phyloP scores from a whole-genome alignment of 2,797 vertebrate genomes.

The Rhinoraja longicauda region DNA sequence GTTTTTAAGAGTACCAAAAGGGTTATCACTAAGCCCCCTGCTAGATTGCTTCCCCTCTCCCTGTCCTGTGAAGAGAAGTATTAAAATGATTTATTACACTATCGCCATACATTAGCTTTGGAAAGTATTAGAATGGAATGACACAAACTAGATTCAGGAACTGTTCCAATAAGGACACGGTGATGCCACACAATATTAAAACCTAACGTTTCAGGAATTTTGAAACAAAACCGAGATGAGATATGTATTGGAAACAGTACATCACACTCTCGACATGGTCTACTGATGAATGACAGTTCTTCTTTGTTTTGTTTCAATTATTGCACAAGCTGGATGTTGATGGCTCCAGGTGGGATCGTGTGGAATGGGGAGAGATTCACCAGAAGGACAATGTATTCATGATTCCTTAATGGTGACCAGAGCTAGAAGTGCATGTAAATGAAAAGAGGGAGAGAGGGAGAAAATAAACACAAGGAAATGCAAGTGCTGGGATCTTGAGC shows the following conservation, averaged over 20 bases:
- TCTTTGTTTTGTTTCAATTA: not conserved
- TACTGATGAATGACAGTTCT: not conserved
- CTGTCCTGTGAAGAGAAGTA: not conserved
- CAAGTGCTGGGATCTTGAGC: no score
- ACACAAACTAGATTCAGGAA: not conserved
- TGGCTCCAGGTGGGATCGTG: slow-evolving; percentile 5
- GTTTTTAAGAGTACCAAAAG: not conserved
- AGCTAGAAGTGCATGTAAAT: not conserved
- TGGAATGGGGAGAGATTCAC: not conserved
- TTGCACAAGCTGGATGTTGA: not conserved
- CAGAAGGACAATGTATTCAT: not conserved
- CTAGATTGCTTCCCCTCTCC: not conserved
- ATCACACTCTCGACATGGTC: not conserved
- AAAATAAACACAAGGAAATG: no score
- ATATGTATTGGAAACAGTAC: not conserved
- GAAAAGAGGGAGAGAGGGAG: not conserved
- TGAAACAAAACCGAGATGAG: not conserved
- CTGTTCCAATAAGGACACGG: not conserved
- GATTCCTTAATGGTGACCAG: not conserved
- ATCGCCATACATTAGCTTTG: not conserved
- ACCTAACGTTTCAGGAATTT: no score
- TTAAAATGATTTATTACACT: not conserved
- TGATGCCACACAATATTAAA: not conserved
- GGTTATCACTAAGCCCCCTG: not conserved
- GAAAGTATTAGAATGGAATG: not conserved